Conservation (phyloP, 2,888 invertebrate species). For the Reticulitermes lucifugus region DNA sequence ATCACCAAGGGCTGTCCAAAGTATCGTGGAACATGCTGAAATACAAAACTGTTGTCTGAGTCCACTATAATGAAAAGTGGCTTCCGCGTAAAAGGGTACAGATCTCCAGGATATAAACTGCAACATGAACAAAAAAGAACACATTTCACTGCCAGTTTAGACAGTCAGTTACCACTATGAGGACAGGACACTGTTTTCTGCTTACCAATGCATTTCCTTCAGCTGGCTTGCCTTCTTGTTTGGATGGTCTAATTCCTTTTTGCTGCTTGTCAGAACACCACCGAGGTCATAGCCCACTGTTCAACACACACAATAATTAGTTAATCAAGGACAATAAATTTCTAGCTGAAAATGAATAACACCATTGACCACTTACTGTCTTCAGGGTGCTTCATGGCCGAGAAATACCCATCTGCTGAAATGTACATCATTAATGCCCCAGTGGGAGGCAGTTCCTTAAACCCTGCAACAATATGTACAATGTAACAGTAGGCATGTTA, state of each 20-base stretch:
- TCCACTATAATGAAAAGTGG: constrained; percentile 95
- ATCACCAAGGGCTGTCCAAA: constrained; percentile 95
- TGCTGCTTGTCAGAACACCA: constrained; percentile 89
- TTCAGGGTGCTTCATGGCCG: constrained; percentile 86
- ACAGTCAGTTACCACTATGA: not conserved
- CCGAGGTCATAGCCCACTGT: constrained; percentile 91
- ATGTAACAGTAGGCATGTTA: not conserved
- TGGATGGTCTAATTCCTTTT: constrained; percentile 76
- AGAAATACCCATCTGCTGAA: constrained; percentile 91
- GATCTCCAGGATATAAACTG: constrained; percentile 91
- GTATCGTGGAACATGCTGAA: constrained; percentile 89
- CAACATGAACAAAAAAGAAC: constrained; percentile 45
- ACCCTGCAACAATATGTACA: constrained; percentile 68
- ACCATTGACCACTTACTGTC: constrained; percentile 85
- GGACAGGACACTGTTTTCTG: not conserved
- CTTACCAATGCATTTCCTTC: constrained; percentile 69
- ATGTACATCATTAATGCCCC: constrained; percentile 93
- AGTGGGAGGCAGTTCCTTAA: constrained; percentile 92
- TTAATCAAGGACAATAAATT: not conserved
- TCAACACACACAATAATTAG: constrained; percentile 55
- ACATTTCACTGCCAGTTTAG: constrained; percentile 5
- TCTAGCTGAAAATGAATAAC: not conserved
- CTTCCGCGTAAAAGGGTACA: constrained; percentile 91
- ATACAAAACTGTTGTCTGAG: constrained; percentile 94
- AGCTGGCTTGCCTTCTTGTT: constrained; percentile 60